Evolutionary conservation across 1,140 invertebrate genomes (phyloP).

Genomic region (Apolygus lucorum): DNA sequence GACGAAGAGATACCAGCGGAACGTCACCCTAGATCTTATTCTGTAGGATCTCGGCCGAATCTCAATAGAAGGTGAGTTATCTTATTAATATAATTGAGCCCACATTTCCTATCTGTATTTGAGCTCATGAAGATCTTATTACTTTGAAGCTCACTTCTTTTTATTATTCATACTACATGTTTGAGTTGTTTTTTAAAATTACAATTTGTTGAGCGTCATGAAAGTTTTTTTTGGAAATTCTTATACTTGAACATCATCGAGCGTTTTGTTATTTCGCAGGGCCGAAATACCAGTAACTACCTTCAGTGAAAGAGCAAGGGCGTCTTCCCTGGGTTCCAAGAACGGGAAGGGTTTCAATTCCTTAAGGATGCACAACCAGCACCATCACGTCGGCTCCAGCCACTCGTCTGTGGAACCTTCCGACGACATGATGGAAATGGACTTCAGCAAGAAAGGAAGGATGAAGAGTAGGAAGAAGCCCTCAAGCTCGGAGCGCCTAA

Average conservation of each 20-base stretch:
- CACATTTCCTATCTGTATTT: too few species aligned
- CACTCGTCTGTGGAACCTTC: constrained; percentile 56
- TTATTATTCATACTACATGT: too few species aligned
- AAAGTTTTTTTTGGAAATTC: not conserved
- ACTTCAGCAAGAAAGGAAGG: constrained; percentile 47
- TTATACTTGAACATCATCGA: not conserved
- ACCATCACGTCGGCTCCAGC: constrained; percentile 46
- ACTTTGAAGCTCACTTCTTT: too few species aligned
- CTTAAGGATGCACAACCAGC: constrained; percentile 22
- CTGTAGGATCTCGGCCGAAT: constrained; percentile 65
- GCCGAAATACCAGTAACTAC: not conserved
- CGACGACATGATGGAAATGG: constrained; percentile 71
- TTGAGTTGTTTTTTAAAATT: too few species aligned
- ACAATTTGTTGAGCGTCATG: not conserved
- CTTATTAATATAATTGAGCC: not conserved
- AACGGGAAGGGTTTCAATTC: constrained; percentile 22
- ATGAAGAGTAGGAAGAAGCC: constrained; percentile 25
- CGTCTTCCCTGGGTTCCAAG: constrained; percentile 60
- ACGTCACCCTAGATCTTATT: constrained; percentile 69
- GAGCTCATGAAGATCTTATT: not conserved
- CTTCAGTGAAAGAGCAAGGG: constrained; percentile 44
- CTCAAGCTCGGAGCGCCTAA: constrained; percentile 30
- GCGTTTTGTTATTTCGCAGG: not conserved
- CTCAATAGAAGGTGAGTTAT: constrained; percentile 32
- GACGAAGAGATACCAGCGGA: constrained; percentile 48